Conservation (phyloP, 2,888 invertebrate species). For the Diaprepes abbreviatus region DNA sequence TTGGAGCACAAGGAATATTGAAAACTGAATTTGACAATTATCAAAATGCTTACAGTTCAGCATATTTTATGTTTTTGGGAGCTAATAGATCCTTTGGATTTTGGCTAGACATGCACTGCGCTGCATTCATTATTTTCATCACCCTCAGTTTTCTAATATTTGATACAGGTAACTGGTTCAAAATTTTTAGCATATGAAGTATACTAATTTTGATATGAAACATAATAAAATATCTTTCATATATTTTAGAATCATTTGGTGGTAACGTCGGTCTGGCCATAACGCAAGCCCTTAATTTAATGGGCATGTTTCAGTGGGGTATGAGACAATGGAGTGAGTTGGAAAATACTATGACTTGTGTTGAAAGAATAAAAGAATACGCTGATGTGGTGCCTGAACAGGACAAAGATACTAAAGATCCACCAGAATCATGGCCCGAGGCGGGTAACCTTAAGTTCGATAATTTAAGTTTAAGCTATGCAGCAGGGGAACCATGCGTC, state of each 20-base stretch:
- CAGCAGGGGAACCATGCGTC: slow-evolving; percentile 78
- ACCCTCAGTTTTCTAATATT: slow-evolving; percentile 76
- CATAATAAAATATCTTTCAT: no score
- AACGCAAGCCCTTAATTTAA: slow-evolving; percentile 64
- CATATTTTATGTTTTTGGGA: slow-evolving; percentile 77
- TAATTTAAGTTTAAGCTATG: slow-evolving; percentile 79
- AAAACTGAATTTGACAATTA: slow-evolving; percentile 74
- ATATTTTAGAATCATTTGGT: slow-evolving; percentile 60
- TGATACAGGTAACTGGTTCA: slow-evolving; percentile 66
- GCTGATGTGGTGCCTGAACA: slow-evolving; percentile 76
- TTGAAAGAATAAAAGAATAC: slow-evolving; percentile 90
- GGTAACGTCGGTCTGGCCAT: slow-evolving; percentile 65
- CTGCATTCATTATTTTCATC: slow-evolving; percentile 75
- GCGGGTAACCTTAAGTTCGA: slow-evolving; percentile 78
- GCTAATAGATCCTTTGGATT: slow-evolving; percentile 79
- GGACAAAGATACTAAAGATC: slow-evolving; percentile 48
- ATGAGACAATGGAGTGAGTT: slow-evolving; percentile 72
- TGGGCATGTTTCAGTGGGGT: slow-evolving; percentile 86
- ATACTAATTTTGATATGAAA: no score
- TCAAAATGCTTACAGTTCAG: slow-evolving; percentile 78
- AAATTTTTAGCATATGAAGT: neutral
- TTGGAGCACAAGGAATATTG: slow-evolving; percentile 75
- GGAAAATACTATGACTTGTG: slow-evolving; percentile 88
- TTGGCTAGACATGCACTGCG: slow-evolving; percentile 77
- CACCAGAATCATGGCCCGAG: slow-evolving; percentile 75